phyloP scores from a whole-genome alignment of 2,797 vertebrate genomes.

The Sebastes nivosus region DNA sequence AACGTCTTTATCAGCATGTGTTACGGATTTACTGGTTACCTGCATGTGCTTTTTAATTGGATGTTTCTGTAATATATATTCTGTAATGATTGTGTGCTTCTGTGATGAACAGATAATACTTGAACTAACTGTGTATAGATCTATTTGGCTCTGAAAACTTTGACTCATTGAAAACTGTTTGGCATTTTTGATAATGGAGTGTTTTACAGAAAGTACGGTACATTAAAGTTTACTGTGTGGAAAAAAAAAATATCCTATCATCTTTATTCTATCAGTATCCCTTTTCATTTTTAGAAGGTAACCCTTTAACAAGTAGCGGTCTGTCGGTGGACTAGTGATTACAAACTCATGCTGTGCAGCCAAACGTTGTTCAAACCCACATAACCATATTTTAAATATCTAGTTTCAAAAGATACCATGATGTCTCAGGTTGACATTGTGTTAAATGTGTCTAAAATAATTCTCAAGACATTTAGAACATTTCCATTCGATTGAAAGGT shows the following conservation, averaged over 20 bases:
- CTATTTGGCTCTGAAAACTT: not conserved
- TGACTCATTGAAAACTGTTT: not conserved
- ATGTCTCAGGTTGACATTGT: not conserved
- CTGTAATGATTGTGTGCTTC: not conserved
- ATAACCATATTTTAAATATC: not conserved
- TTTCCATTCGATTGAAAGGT: not conserved
- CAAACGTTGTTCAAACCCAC: not conserved
- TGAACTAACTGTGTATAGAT: not conserved
- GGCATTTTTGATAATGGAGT: not conserved
- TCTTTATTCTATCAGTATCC: not conserved
- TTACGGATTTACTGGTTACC: not conserved
- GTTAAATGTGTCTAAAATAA: not conserved
- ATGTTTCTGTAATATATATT: not conserved
- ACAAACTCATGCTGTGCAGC: not conserved
- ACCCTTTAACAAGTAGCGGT: not conserved
- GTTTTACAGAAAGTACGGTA: not conserved
- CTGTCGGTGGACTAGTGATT: not conserved
- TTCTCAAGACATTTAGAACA: not conserved
- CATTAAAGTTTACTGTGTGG: slow-evolving; percentile 24
- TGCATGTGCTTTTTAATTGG: not conserved
- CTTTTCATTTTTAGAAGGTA: not conserved
- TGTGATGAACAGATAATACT: not conserved
- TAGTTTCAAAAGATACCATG: not conserved
- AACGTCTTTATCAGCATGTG: not conserved
- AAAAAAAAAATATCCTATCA: not conserved